Base-by-base conservation (phyloP, 2,113 vertebrate species). In the Progne subis region DNA sequence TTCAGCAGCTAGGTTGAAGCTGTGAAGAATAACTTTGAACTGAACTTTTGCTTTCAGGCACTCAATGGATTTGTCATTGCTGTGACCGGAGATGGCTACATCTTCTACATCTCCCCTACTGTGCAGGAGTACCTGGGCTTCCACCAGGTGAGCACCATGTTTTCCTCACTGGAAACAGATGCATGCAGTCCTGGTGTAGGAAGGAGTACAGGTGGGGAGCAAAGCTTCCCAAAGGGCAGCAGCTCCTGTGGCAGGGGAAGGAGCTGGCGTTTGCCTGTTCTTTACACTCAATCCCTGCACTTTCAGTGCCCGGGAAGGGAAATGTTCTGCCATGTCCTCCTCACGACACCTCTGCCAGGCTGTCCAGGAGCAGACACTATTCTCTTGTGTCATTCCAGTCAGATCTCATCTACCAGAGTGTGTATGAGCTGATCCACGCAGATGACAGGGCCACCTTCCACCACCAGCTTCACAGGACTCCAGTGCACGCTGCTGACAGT, bases 61-160 rank as follows among this genome's bases (percentile, higher is more conserved):
- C 86, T 96, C 37, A 84, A 94, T 26, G 93, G 91, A n/a, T 96
- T 96, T 89, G 72, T 96, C 68, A 86, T 95, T 0, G n/a, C 56
- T 0, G 86, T 95, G 80, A 88, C 91, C 0, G 89, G 64, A 39
- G 94, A 96, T 1, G 91, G 94, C 18, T 61, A 55, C 69, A 96
- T 96, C 89, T 86, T 96, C 83, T 96, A 96, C 52, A 32, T 96
- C 80, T 95, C 91, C 63, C 81, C 80, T 12, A 67, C 89, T 2
- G 86, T 96, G 68, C 86, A 95, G 86, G 84, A 95, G 77, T 96
- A 94, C 64, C 81, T 96, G 34, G 91, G 94, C 59, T 96, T 96
- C 78, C 93, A 83, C 79, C 93, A 96, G 93, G 94, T 96, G 32
- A 43, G 91, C 82, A 20, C 46, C 0, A 0, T 6, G 43, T 44